Base-by-base conservation (phyloP, 2,797 vertebrate genomes). In the Australoheros facetus region DNA sequence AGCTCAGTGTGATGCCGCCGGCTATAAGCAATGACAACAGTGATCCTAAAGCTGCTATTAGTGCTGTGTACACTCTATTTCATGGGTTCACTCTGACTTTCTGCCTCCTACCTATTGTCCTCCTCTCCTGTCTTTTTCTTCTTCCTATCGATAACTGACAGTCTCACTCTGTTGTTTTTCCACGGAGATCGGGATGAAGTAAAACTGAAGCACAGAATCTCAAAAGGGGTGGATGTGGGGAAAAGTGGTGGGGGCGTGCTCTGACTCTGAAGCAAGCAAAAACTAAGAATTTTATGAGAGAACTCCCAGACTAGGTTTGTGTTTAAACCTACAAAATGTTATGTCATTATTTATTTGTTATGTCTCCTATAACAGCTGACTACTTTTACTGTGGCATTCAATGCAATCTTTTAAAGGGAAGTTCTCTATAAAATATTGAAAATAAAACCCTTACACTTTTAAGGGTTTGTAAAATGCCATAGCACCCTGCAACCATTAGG, bases 111-210 rank as follows among this genome's bases (percentile, higher is more conserved):
- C 5, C 56, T 69, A 69, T 19, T 56, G 23, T 37, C 34, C 34
- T n/a, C 1, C 16, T 39, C 17, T 28, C 32, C 72, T 80, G 51
- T 42, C 26, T 77, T 78, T 80, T 42, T 39, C 21, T 26, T 86
- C 72, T 71, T 58, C 57, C 59, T 60, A 57, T 88, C 70, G 75
- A 64, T 82, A 75, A 57, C 79, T 81, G 56, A 84, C 78, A 80
- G 55, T 79, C 70, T n/a, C 7, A 48, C 28, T 54, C 17, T 39
- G 55, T 73, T 78, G 77, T 71, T 74, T 82, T 71, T 51, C 17
- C 69, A 84, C 78, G 71, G 71, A 87, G 70, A 83, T 83, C 76
- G 59, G 76, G 77, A 57, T 56, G n/a, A 80, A 79, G 81, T 34
- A 34, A 80, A 85, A 73, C 28, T n/a, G 37, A 77, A 56, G 76